Percentiles rank a stretch among this genome's conserved stretches.
Conservation (phyloP, 2,113 vertebrate genomes). For the human (Homo sapiens) region DNA sequence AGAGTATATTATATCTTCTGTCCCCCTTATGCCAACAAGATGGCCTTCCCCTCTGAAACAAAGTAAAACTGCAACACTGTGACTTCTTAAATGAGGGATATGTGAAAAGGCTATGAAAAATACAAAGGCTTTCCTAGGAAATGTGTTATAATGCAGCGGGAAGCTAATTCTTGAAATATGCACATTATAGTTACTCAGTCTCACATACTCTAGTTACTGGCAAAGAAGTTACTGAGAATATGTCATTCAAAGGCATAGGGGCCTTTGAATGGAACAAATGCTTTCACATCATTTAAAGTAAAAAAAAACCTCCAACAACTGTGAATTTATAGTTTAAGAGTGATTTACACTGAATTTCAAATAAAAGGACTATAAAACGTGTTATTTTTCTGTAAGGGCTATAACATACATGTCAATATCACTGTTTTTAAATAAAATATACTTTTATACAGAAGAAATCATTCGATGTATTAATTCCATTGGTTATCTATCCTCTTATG, state of each 20-base stretch:
- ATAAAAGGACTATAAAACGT: constrained; percentile 11
- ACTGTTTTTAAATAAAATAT: not conserved
- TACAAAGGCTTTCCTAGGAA: not conserved
- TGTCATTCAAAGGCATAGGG: not conserved
- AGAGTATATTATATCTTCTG: not conserved
- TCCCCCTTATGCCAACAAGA: fast-evolving
- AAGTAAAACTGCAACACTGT: not conserved
- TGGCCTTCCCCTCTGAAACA: not conserved
- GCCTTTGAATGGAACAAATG: constrained; percentile 10
- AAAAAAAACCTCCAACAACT: not conserved
- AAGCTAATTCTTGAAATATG: not conserved
- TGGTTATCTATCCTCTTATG: not conserved
- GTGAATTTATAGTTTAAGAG: not conserved
- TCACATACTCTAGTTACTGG: not conserved
- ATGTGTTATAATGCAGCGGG: not conserved
- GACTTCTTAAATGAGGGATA: not conserved
- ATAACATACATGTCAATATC: not conserved
- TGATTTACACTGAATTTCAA: constrained; percentile 16
- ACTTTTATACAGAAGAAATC: constrained; percentile 15
- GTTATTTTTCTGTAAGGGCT: constrained; percentile 1
- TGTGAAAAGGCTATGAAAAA: not conserved
- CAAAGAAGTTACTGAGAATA: not conserved
- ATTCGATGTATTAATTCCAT: not conserved
- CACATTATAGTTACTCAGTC: not conserved
- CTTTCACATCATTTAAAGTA: constrained; percentile 5